A percentile compares a stretch with the other conserved stretches of the same genome.
Evolutionary conservation across 2,888 invertebrate genomes (phyloP).

Genomic region (Epicampocera succincta): DNA sequence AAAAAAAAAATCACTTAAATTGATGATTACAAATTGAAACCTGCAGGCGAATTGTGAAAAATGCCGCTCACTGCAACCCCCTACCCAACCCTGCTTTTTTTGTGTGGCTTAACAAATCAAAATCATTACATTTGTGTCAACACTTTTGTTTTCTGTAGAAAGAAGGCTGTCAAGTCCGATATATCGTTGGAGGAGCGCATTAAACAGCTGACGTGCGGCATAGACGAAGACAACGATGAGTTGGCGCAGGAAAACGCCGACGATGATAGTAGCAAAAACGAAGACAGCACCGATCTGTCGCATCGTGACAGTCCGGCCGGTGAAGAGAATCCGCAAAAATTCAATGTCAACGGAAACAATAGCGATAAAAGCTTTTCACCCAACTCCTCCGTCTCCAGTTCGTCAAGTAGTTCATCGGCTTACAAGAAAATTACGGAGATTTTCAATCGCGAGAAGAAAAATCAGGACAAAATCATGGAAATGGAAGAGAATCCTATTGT

Average conservation of each 20-base stretch:
- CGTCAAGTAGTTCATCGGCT: conserved; percentile 84
- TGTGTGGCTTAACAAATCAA: too few relatives aligned
- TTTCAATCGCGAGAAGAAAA: conserved; percentile 80
- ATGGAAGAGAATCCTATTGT: conserved; percentile 82
- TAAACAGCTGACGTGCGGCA: conserved; percentile 91
- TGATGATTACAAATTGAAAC: too few relatives aligned
- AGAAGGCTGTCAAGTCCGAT: conserved; percentile 83
- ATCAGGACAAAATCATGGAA: conserved; percentile 81
- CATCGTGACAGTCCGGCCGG: conserved; percentile 86
- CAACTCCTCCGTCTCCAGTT: conserved; percentile 84
- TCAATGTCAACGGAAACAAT: conserved; percentile 78
- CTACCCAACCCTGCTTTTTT: too few relatives aligned
- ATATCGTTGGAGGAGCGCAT: conserved; percentile 93
- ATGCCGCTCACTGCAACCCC: too few relatives aligned
- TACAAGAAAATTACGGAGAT: conserved; percentile 84
- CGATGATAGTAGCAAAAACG: conserved; percentile 70
- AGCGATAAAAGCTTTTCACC: conserved; percentile 85
- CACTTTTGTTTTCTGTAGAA: conserved; percentile 76
- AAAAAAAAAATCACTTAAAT: too few relatives aligned
- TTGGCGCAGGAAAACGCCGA: conserved; percentile 71
- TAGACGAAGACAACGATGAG: conserved; percentile 85
- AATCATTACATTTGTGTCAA: background rate
- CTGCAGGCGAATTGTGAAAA: too few relatives aligned
- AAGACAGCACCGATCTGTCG: conserved; percentile 80
- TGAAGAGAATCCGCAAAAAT: conserved; percentile 83